Evolutionary conservation across 2,888 invertebrate species (phyloP), one percentile per base, ranked within the genome.

Genomic region (Aspidiotus rigidus): DNA sequence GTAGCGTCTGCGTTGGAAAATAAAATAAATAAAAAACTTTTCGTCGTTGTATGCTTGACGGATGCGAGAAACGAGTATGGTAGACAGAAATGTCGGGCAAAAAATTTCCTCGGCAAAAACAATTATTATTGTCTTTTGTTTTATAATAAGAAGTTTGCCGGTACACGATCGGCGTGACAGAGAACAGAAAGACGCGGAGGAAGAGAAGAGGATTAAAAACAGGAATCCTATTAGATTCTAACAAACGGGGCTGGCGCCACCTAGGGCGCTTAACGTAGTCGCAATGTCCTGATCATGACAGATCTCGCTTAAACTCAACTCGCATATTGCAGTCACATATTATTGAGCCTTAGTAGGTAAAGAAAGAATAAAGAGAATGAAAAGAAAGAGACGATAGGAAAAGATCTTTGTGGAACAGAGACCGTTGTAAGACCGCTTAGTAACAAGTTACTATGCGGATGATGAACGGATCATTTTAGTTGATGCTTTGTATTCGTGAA

Each of bases 191-290:
- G 16, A 16, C 3, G 17, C n/a, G 56, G 16, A 16, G 17, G 10
- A 7, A 56, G 7, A 56, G 56, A 56, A 56, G 56, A 56, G 17
- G 56, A 56, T 10, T n/a, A 16, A 28, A 56, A 57, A 42, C 57
- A 57, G 57, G 64, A 64, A 64, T 64, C 56, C 56, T 64, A 64
- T 64, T 64, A 64, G 64, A 64, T 64, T 64, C 64, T 64, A 64
- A 64, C 64, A 44, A 64, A 57, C 56, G 64, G 64, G 64, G 57
- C 56, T 64, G 64, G 64, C 64, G 64, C 64, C 64, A 64, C 64
- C 64, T 64, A 64, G 64, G 64, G 64, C 64, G 64, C 64, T 64
- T 64, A 64, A 64, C 64, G 57, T 64, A 64, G 64, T 64, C 64
- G 64, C 64, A 57, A 57, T 44, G 54, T 64, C 56, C 64, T 64